Conservation (phyloP, 2,113 vertebrate genomes). For the Pelvicachromis taeniatus region DNA sequence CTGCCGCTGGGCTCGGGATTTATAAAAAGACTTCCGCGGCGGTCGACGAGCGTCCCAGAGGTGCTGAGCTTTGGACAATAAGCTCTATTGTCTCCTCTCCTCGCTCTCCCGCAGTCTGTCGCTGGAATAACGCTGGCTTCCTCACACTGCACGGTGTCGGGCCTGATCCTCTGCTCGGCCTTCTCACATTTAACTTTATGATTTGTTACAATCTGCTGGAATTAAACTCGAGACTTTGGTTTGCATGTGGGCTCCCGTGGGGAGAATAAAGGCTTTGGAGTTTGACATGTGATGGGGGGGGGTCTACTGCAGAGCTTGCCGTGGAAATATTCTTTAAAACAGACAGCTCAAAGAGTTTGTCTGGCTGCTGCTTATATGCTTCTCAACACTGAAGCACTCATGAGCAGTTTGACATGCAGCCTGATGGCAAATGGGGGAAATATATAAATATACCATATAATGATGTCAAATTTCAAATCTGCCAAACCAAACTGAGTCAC, state of each 20-base stretch:
- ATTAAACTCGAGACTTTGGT: not conserved
- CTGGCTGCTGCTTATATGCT: not conserved
- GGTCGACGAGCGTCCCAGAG: slow-evolving; percentile 23
- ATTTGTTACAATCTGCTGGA: not conserved
- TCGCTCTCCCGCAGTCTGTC: slow-evolving; percentile 36
- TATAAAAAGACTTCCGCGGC: slow-evolving; percentile 60
- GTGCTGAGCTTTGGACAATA: slow-evolving; percentile 51
- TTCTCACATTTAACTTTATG: slow-evolving; percentile 9
- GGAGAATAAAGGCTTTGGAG: not conserved
- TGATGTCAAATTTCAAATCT: not conserved
- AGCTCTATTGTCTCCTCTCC: slow-evolving; percentile 53
- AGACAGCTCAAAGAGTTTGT: not conserved
- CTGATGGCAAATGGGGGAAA: not conserved
- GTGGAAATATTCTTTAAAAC: not conserved
- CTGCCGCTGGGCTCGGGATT: slow-evolving; percentile 19
- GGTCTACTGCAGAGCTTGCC: not conserved
- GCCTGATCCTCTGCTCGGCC: not conserved
- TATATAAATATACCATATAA: not conserved
- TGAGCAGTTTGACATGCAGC: not conserved
- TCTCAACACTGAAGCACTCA: not conserved
- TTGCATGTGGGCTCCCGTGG: not conserved
- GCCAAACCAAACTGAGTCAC: not conserved
- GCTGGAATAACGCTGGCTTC: slow-evolving; percentile 50
- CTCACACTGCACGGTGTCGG: slow-evolving; percentile 9
- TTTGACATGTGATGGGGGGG: not conserved